Evolutionary conservation across 2,113 vertebrate genomes (phyloP), one percentile per base, ranked within the genome.

Genomic region (Pelusios castaneus): DNA sequence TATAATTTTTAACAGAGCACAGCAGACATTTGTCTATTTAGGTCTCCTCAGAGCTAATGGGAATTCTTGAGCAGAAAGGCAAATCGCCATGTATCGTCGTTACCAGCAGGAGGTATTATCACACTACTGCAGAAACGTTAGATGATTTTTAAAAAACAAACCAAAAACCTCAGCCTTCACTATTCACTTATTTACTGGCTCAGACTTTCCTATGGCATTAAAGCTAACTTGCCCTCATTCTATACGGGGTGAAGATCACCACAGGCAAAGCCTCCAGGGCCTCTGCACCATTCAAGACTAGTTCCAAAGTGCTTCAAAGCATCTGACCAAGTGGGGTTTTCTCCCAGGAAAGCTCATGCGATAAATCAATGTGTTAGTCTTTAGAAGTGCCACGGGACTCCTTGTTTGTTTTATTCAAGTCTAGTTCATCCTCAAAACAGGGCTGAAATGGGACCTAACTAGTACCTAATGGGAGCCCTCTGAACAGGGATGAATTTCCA

Each of bases 71-170:
- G 56, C 34, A 25, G 22, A 16, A 87, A 92, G 12, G 43, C 67
- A 84, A 54, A 82, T 38, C 82, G 14, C 91, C 52, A 54, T 91
- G 80, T 70, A 89, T 43, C 54, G 77, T 31, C 70, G 25, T 80
- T 97, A 96, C 96, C 97, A 96, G 95, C 85, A 97, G 97, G 82
- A 95, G 96, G 95, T 95, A 97, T 93, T 84, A 94, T 96, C 93
- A 93, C 96, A 91, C 95, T 94, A 45, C 86, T 82, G 24, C 43
- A 92, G 76, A 82, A 93, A 90, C 8, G 79, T 76, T 79, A 19
- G 11, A 7, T 75, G 58, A 41, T 43, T 55, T 83, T 63, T 22
- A 77, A 47, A 31, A 60, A 5, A 29, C 47, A 47, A 47, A 47
- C 47, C 6, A 52, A 7, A 60, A 60, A 31, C 6, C 34, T 34